phyloP scores from a whole-genome alignment of 2,888 invertebrate genomes.

The Cremastinae sp. region DNA sequence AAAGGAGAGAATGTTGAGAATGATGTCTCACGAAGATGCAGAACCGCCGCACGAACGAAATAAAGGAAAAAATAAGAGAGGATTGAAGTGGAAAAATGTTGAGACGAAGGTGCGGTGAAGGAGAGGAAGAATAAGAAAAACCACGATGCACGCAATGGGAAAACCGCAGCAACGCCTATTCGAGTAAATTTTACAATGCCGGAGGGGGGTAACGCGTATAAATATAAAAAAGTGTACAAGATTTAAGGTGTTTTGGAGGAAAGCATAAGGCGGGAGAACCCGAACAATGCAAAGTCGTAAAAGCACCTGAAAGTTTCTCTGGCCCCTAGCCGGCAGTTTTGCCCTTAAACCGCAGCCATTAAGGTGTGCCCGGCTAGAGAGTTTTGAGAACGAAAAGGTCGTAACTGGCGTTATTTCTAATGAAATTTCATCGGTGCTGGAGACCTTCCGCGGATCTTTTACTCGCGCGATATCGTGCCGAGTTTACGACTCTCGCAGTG shows the following conservation, averaged over 20 bases:
- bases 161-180: slow-evolving; percentile 32
- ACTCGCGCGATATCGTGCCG: background rate
- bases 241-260: slow-evolving; percentile 28
- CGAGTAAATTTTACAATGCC: slow-evolving; percentile 2
- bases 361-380: background rate
- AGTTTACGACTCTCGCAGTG: slow-evolving; percentile 35
- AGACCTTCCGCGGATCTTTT: slow-evolving; percentile 1
- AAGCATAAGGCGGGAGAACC: slow-evolving; percentile 32
- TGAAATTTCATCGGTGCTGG: background rate
- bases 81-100: slow-evolving; percentile 4
- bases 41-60: slow-evolving; percentile 18
- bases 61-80: background rate
- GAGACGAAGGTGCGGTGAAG: no score
- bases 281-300: slow-evolving; percentile 47
- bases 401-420: background rate
- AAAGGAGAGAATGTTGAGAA: slow-evolving; percentile 16
- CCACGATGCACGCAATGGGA: slow-evolving; percentile 33
- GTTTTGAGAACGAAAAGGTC: background rate
- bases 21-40: slow-evolving; percentile 6
- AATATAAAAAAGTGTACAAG: slow-evolving; percentile 8
- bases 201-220: background rate
- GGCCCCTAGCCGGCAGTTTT: background rate
- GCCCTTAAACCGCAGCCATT: no score
- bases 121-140: slow-evolving; percentile 36
- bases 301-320: slow-evolving; percentile 32